phyloP scores from a whole-genome alignment of 2,797 vertebrate species.

The Distichodus sexfasciatus region DNA sequence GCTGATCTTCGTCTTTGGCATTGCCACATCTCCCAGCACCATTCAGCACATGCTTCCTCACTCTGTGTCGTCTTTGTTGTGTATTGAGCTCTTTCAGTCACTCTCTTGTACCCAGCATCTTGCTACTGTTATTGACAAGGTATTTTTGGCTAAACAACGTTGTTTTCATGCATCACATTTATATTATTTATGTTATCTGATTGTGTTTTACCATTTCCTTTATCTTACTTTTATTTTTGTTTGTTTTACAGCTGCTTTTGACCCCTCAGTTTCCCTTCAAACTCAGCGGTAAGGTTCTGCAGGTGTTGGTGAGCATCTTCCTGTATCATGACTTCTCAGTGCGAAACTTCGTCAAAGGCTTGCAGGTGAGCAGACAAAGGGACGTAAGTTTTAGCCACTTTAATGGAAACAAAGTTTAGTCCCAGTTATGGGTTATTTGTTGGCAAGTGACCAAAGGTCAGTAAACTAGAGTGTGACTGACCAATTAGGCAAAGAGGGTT shows the following conservation, averaged over 20 bases:
- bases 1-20: conserved; percentile 90
- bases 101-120: conserved; percentile 91
- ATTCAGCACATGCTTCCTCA: conserved; percentile 91
- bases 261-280: conserved; percentile 86
- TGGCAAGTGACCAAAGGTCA: too few species aligned
- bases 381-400: background rate
- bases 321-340: conserved; percentile 97
- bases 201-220: background rate
- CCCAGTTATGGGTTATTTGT: too few species aligned
- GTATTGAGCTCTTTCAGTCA: conserved; percentile 95
- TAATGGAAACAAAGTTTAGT: too few species aligned
- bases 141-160: too few species aligned
- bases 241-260: conserved; percentile 81
- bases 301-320: conserved; percentile 91
- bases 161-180: too few species aligned
- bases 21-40: conserved; percentile 92
- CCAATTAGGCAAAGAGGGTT: too few species aligned
- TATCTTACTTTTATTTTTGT: background rate
- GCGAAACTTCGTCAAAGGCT: conserved; percentile 92
- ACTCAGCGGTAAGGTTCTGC: conserved; percentile 84
- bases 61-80: conserved; percentile 90
- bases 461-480: too few species aligned
- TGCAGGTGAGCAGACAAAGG: conserved; percentile 79
- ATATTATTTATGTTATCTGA: too few species aligned
- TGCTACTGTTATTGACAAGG: conserved; percentile 89